These are phyloP conservation scores for Ctena decussata DNA, from an alignment of 2,888 invertebrate species.

Conservation along the genomic window DNA sequence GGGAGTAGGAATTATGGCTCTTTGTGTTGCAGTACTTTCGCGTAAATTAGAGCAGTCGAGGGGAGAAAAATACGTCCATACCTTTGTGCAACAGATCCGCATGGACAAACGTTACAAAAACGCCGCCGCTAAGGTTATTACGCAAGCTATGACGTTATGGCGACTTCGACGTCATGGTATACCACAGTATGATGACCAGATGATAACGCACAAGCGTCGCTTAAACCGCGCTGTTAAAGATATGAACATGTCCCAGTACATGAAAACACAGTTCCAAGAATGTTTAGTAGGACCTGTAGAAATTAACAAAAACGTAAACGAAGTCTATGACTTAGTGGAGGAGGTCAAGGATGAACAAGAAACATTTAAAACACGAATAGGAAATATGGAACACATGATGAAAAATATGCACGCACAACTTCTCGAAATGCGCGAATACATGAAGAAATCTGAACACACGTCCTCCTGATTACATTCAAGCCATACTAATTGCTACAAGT, in stretches of 20 bases:
- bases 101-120: conserved; percentile 73
- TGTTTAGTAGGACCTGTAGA: conserved; percentile 75
- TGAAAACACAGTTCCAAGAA: conserved; percentile 72
- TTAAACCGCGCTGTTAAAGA: conserved; percentile 71
- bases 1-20: conserved; percentile 81
- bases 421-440: conserved; percentile 56
- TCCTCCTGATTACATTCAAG: background rate
- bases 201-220: conserved; percentile 72
- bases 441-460: background rate
- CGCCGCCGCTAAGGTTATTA: conserved; percentile 76
- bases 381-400: conserved; percentile 71
- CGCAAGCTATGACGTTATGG: conserved; percentile 74
- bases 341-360: conserved; percentile 72
- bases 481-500: no score
- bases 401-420: conserved; percentile 72
- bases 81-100: conserved; percentile 77
- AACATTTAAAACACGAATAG: conserved; percentile 65
- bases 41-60: conserved; percentile 80
- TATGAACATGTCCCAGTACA: conserved; percentile 75
- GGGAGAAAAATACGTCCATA: conserved; percentile 79
- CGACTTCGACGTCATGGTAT: conserved; percentile 68
- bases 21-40: conserved; percentile 80
- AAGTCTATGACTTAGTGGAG: conserved; percentile 69
- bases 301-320: conserved; percentile 73
- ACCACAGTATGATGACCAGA: conserved; percentile 53